Base-by-base conservation (phyloP, 1,140 invertebrate species). In the Manduca sexta region DNA sequence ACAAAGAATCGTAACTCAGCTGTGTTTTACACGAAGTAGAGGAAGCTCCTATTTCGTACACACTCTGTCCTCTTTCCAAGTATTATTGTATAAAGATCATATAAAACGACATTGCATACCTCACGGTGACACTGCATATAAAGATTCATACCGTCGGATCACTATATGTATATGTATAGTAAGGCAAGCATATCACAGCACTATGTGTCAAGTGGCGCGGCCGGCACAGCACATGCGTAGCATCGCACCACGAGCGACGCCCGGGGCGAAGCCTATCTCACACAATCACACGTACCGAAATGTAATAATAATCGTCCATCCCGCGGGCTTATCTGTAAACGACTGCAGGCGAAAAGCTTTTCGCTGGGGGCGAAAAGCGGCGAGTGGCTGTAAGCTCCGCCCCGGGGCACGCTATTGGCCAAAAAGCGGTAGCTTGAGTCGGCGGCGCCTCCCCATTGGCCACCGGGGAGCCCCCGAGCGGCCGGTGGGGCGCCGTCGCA, bases 41-140 rank as follows among this genome's bases (percentile, higher is more conserved):
- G n/a, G n/a, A n/a, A n/a, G n/a, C n/a, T n/a, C n/a, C n/a, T n/a
- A n/a, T n/a, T n/a, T n/a, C n/a, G n/a, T n/a, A n/a, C n/a, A n/a
- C n/a, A n/a, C n/a, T n/a, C n/a, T n/a, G n/a, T n/a, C n/a, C n/a
- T n/a, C n/a, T n/a, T n/a, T n/a, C n/a, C n/a, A n/a, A n/a, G n/a
- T n/a, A n/a, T n/a, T n/a, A n/a, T n/a, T n/a, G n/a, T n/a, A n/a
- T n/a, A n/a, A 45, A 45, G 12, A 45, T 2, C 21, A 18, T 38
- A 38, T 12, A 38, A 53, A 40, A 29, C 30, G 15, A 8, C n/a
- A n/a, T 41, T 29, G 42, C 31, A 81, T 85, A 85, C 81, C 81
- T 85, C 81, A 76, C 81, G 81, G 67, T 85, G 81, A 56, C 81
- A 83, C 76, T 85, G 81, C 81, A 85, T 85, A 61, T 85, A 85